Percentiles rank a stretch among this genome's conserved stretches.
phyloP scores from a whole-genome alignment of 1,140 invertebrate species.

The Mactra quadrangularis region DNA sequence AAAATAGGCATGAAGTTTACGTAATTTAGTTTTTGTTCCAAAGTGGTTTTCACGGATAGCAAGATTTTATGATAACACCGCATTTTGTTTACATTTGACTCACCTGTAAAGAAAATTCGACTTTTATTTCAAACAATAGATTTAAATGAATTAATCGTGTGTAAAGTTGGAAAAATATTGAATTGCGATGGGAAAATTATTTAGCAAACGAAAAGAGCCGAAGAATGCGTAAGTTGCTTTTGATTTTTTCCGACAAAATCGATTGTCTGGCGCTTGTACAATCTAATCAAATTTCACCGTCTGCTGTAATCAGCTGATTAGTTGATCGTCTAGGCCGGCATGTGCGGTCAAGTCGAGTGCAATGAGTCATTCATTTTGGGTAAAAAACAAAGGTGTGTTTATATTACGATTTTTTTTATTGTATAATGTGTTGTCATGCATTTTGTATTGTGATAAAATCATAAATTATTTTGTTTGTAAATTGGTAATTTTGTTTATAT shows the following conservation, averaged over 20 bases:
- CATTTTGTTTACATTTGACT: conserved; percentile 15
- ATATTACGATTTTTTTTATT: not conserved
- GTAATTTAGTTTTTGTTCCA: too few species aligned
- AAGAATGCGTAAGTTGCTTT: conserved; percentile 23
- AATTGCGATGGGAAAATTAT: conserved; percentile 75
- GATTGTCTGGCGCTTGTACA: too few species aligned
- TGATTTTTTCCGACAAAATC: too few species aligned
- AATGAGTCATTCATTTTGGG: too few species aligned
- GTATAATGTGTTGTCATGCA: too few species aligned
- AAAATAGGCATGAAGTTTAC: too few species aligned
- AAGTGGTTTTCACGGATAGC: not conserved
- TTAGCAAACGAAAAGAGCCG: conserved; percentile 43
- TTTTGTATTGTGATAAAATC: too few species aligned
- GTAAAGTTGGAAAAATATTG: not conserved
- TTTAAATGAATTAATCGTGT: conserved; percentile 9
- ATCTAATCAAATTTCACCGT: too few species aligned
- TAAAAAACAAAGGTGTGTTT: not conserved
- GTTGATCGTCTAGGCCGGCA: not conserved
- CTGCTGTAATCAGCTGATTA: too few species aligned
- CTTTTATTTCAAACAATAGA: not conserved
- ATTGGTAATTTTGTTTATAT: conserved; percentile 13
- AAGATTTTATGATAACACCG: not conserved
- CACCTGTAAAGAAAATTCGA: too few species aligned
- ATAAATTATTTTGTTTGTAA: too few species aligned
- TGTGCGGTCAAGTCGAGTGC: not conserved